Evolutionary conservation across 2,888 invertebrate species (phyloP).

Genomic region (Diaperis boleti): DNA sequence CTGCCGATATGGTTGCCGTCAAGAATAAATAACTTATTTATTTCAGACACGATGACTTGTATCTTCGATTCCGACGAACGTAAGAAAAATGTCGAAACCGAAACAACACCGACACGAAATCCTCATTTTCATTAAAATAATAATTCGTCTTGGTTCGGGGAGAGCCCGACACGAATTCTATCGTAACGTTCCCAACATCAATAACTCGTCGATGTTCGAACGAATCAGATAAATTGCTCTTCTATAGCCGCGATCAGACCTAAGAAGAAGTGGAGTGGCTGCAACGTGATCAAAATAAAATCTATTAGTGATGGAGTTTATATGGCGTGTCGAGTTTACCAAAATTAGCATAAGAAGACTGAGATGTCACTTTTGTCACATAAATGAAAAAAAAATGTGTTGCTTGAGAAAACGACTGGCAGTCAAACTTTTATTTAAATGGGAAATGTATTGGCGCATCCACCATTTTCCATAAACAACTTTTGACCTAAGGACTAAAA

Average conservation of each 20-base stretch:
- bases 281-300: constrained; percentile 1
- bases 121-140: constrained; percentile 19
- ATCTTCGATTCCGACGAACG: neutral
- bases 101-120: neutral
- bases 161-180: neutral
- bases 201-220: neutral
- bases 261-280: neutral
- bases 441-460: constrained; percentile 2
- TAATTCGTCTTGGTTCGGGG: constrained; percentile 13
- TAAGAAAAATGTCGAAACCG: neutral
- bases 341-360: constrained; percentile 5
- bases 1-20: no score
- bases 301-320: neutral
- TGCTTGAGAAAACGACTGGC: no score
- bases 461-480: constrained; percentile 9
- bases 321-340: neutral
- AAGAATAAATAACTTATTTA: no score
- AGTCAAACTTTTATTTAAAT: no score
- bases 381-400: no score
- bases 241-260: neutral
- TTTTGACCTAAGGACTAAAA: no score
- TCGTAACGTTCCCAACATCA: neutral
- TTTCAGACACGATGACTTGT: neutral
- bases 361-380: no score
- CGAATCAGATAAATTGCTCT: neutral